Evolutionary conservation across 2,113 vertebrate species (phyloP).

Genomic region (Anas platyrhynchos): DNA sequence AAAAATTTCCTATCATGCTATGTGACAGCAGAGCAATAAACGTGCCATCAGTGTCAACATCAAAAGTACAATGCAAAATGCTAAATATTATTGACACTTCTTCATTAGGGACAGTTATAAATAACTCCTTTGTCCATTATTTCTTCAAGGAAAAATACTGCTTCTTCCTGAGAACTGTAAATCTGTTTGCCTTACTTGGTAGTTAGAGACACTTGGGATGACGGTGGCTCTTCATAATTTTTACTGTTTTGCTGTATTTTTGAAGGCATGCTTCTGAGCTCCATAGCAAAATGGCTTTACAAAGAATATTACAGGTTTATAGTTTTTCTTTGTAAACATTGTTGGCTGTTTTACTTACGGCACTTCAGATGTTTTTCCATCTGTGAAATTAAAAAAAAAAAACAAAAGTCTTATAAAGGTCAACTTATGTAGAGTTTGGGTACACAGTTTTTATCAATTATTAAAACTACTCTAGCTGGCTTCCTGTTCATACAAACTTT

Average conservation of each 20-base stretch:
- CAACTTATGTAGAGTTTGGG: not conserved
- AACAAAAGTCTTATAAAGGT: not conserved
- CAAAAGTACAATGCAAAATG: not conserved
- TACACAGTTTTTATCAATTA: not conserved
- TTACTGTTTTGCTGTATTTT: conserved; percentile 8
- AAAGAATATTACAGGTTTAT: not conserved
- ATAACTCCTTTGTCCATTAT: conserved; percentile 40
- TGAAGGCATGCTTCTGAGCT: not conserved
- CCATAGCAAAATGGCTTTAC: not conserved
- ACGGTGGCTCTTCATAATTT: not conserved
- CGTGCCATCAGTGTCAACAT: not conserved
- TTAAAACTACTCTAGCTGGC: not conserved
- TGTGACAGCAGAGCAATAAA: conserved; percentile 18
- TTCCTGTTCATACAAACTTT: not conserved
- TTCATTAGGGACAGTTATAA: not conserved
- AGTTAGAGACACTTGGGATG: not conserved
- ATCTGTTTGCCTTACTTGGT: conserved; percentile 47
- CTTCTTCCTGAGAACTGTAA: not conserved
- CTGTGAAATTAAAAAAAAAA: not conserved
- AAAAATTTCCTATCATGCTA: conserved; percentile 20
- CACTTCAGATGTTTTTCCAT: not conserved
- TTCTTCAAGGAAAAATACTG: conserved; percentile 20
- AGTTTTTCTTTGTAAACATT: not conserved
- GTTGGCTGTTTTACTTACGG: not conserved
- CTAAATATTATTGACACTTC: not conserved